Evolutionary conservation across 2,797 vertebrate species (phyloP), one percentile per base, ranked within the genome.

Genomic region (Hirundo rustica): DNA sequence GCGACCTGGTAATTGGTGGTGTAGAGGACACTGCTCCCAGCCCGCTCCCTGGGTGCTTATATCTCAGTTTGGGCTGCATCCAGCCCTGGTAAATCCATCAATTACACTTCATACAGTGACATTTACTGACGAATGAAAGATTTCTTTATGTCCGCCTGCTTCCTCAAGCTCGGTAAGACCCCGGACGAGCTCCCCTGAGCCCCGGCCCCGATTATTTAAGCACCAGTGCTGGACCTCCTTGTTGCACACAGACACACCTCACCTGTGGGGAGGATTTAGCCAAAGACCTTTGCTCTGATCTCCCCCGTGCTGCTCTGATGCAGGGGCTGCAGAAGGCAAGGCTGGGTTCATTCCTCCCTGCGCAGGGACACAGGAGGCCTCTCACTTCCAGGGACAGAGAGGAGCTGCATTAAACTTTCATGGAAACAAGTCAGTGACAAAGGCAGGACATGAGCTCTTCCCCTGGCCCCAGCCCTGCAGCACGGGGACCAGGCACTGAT

Each of bases 1-100:
- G 50, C 86, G 92, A 93, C 95, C 96, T 91, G 91, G 88, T 78
- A 96, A 97, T 96, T 90, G 64, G 86, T 5, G 0, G 84, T 88
- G 80, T 15, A 23, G 96, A 93, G 96, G 95, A 94, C 85, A 53
- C 65, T 60, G 74, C 86, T 96, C 92, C 73, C 91, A 93, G 88
- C 67, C 6, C 0, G 42, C 82, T 96, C 95, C 79, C 94, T 45
- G 53, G 90, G 89, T 62, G 85, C 95, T 96, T 94, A 30, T 71
- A 85, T 94, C 96, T 95, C 96, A 97, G 77, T 92, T 85, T 97
- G 94, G 92, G 95, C 92, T 92, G 48, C 87, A 85, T 96, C 96
- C 94, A 97, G 94, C 89, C 79, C 94, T 73, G 76, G 78, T 85
- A 96, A 96, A 97, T 94, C 93, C 93, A 96, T 95, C 97, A 97